Evolutionary conservation across 2,797 vertebrate species (phyloP), one percentile per base, ranked within the genome.

Genomic region (Onychomys leucogaster): DNA sequence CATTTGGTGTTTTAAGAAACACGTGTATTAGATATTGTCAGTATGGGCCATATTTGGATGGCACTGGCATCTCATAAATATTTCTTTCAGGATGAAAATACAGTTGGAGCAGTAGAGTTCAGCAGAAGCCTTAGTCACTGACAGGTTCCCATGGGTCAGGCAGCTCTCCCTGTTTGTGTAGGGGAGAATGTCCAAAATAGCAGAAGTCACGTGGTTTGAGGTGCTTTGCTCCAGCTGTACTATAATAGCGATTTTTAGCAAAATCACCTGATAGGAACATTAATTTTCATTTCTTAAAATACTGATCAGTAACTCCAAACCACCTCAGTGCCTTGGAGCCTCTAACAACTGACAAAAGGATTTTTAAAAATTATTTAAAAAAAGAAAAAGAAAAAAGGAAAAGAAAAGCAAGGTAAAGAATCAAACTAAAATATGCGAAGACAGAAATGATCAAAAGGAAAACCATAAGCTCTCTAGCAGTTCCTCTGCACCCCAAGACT

Each of bases 231-330:
- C 73, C 23, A 65, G 14, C 43, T 71, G 3, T 71, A 32, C 14
- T 46, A 7, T 52, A 9, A 7, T 41, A 83, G 78, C 71, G 37
- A 76, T 88, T 90, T 91, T 75, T 29, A 59, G 32, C 61, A 41
- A n/a, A 86, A 86, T 82, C 32, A 2, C 43, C 65, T 78, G 43
- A 29, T 43, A 77, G 78, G 29, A 83, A 75, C 94, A 89, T 89
- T 69, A 77, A 46, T 46, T 88, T 94, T 17, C 85, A 9, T 88
- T 92, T 73, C 23, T 84, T 84, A 94, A 97, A 97, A 88, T 85
- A 90, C 7, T 67, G 59, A 69, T 73, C 21, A 92, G 59, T 13
- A 77, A 84, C 78, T 96, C 32, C 23, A 93, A 77, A 92, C 76
- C 34, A 41, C 55, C 34, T 46, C 17, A 2, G 75, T 81, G 77